Base-by-base conservation (phyloP, 2,113 vertebrate genomes). In the Notothenia coriiceps region DNA sequence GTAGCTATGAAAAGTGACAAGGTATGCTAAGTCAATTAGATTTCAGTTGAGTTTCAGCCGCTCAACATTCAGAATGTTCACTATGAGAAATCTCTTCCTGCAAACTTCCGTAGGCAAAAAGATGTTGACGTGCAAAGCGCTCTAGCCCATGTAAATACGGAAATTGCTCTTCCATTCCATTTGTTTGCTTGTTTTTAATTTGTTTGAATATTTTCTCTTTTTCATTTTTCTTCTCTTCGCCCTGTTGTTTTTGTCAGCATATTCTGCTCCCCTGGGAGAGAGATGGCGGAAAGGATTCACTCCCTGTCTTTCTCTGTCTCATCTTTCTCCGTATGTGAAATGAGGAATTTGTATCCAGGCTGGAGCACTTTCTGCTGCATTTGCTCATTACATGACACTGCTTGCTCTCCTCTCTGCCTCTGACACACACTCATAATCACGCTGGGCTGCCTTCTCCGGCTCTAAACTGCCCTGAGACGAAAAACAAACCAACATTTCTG, bases 121-220 rank as follows among this genome's bases (percentile, higher is more conserved):
- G 43, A 77, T 54, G 68, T 81, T 62, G 65, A 83, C 68, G 22
- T 47, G 57, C 57, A 22, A 49, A 55, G 55, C 12, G 3, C 79
- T 52, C 52, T 77, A 49, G 2, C 43, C 59, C 86, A 86, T 86
- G 70, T 86, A 82, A 89, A 89, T 74, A 50, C 6, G 10, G 65
- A 87, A 87, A 86, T 78, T 72, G 76, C 73, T 80, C 71, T 82
- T 84, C 74, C 51, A 6, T 78, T 44, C 61, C 18, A 60, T 87
- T 78, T 79, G 83, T 84, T 87, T 84, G 79, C 76, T 81, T 83
- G 84, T 86, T 88, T 40, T 88, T 88, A 47, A 90, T 79, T 82
- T 83, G 75, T 79, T 80, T 77, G 29, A 73, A 63, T 77, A 14
- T 72, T 69, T 67, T 65, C 40, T 15, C 20, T 62, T 8, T n/a